Percentiles rank a stretch among this genome's conserved stretches.
Conservation (phyloP, 2,888 invertebrate genomes). For the Phaonia tiefii region DNA sequence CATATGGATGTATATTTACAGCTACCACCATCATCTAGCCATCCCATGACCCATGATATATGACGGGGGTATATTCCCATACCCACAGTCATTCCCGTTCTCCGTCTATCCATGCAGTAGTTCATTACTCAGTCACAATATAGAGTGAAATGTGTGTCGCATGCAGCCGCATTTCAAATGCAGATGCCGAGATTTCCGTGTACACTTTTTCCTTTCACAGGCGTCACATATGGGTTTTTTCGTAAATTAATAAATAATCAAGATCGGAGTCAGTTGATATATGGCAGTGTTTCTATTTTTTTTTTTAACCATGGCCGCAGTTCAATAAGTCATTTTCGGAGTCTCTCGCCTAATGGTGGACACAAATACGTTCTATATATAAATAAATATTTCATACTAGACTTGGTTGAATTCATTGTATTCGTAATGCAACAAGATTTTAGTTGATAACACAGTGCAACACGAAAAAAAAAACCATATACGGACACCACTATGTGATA, state of each 20-base stretch:
- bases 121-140: no score
- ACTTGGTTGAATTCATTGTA: no score
- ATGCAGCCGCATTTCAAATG: conserved; percentile 28
- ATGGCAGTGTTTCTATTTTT: conserved; percentile 60
- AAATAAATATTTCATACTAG: background rate
- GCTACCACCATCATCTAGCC: conserved; percentile 45
- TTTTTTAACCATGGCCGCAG: conserved; percentile 63
- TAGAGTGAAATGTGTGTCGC: background rate
- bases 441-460: no score
- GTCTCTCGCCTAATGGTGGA: background rate
- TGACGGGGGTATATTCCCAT: conserved; percentile 40
- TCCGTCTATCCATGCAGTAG: background rate
- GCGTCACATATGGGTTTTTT: conserved; percentile 30
- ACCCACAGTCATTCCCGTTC: background rate
- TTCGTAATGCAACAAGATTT: background rate
- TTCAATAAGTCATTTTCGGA: conserved; percentile 59
- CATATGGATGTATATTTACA: conserved; percentile 27
- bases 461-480: no score
- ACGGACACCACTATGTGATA: no score
- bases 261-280: conserved; percentile 64
- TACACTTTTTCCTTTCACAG: conserved; percentile 3
- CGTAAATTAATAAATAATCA: conserved; percentile 65
- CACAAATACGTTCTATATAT: background rate
- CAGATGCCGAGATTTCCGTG: conserved; percentile 31
- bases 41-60: conserved; percentile 65